Base-by-base conservation (phyloP, 2,888 invertebrate species). In the Diaphora mendica region DNA sequence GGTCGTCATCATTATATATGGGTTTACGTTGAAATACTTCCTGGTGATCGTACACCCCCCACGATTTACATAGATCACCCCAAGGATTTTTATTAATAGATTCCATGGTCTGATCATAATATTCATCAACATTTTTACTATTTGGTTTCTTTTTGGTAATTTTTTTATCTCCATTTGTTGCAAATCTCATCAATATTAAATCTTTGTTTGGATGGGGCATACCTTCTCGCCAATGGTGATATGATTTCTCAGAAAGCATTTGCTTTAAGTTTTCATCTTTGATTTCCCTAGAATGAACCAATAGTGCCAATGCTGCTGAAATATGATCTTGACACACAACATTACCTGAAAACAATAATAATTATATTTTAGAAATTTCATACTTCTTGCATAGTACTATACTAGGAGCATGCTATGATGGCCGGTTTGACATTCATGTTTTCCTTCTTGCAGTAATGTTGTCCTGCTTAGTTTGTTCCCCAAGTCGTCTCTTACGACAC, bases 211-310 rank as follows among this genome's bases (percentile, higher is more conserved):
- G 93, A 90, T 96, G 96, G 68, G 96, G 95, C 77, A 96, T 91
- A 4, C 98, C 98, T 89, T 97, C 96, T 79, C 98, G 94, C 98
- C 98, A 98, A 85, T 96, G 96, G 62, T 98, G 97, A 64, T 97
- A 96, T 26, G 98, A 98, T 83, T 91, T 92, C 62, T 88, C 86
- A 72, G 84, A 79, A 73, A 94, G 87, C 89, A 94, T 93, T 78
- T 93, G 86, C 70, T 91, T 93, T 71, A 95, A 85, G 71, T 91
- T 89, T 65, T 91, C 89, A 86, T 91, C 90, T 83, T 87, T 92
- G 65, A 96, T 95, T 89, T 95, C 93, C 81, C 95, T 91, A 66
- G 96, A 96, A 85, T 97, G 94, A 44, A 96, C 96, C 75, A 96
- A 87, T 78, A 97, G 89, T 70, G 97, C 97, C 82, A 96, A 90